Percentiles rank a stretch among this genome's conserved stretches.
Evolutionary conservation across 2,113 vertebrate species (phyloP).

Genomic region (Myiopsitta monachus): DNA sequence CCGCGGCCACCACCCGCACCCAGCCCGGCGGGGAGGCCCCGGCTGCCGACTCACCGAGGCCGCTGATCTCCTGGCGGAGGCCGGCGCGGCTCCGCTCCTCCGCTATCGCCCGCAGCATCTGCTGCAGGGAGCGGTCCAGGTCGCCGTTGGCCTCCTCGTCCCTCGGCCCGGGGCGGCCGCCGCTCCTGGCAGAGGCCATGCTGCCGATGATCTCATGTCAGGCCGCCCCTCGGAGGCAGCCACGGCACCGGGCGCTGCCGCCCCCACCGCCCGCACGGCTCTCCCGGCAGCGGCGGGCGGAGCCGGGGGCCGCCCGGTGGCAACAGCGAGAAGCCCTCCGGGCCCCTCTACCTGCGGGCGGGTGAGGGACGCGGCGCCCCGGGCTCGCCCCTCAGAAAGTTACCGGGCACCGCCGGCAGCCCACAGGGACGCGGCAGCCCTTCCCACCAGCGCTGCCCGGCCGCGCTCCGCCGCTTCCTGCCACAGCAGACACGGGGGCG

Average conservation of each 20-base stretch:
- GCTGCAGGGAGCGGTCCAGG: conserved; percentile 45
- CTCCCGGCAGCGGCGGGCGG: not conserved
- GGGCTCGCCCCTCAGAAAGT: not conserved
- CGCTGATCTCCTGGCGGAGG: conserved; percentile 48
- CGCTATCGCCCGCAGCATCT: conserved; percentile 58
- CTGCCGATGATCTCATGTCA: conserved; percentile 46
- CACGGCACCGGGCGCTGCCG: not conserved
- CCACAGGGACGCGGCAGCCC: not conserved
- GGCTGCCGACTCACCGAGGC: conserved; percentile 32
- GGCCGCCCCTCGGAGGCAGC: conserved; percentile 11
- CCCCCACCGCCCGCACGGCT: not conserved
- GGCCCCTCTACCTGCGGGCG: not conserved
- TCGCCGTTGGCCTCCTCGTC: conserved; percentile 32
- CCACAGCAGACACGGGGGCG: not conserved
- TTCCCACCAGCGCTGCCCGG: not conserved
- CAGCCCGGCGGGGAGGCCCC: not conserved
- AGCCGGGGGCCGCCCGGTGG: not conserved
- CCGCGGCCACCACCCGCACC: not conserved
- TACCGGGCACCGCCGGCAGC: not conserved
- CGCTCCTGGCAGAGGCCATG: conserved; percentile 39
- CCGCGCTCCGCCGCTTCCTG: not conserved
- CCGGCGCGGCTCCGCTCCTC: conserved; percentile 53
- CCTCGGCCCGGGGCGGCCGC: not conserved
- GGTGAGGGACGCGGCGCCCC: too few relatives aligned
- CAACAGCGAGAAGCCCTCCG: not conserved